Conservation (phyloP, 1,140 invertebrate species). For the Conus ventricosus region DNA sequence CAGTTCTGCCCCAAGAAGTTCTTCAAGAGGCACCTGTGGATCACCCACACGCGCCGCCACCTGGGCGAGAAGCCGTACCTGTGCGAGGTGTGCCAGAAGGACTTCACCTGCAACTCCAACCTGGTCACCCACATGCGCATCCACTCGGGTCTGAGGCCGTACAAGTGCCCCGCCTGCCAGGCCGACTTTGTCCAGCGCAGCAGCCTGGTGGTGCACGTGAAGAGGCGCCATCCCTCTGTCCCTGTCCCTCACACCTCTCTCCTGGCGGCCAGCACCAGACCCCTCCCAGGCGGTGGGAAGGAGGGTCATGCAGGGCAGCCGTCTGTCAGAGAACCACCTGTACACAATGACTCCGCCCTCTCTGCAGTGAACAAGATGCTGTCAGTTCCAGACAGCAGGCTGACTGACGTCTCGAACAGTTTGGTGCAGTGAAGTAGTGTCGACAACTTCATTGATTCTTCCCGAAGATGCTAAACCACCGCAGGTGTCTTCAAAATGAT, state of each 20-base stretch:
- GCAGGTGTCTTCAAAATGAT: too few species aligned
- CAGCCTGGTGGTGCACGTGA: conserved; percentile 18
- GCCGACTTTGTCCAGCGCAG: not conserved
- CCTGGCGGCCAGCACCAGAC: not conserved
- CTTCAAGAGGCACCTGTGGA: conserved; percentile 10
- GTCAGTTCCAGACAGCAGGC: too few species aligned
- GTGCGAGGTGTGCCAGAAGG: conserved; percentile 9
- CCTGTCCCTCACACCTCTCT: not conserved
- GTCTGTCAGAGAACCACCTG: too few species aligned
- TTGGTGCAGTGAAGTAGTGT: too few species aligned
- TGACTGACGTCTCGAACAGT: too few species aligned
- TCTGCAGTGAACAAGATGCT: too few species aligned
- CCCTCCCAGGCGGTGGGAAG: not conserved
- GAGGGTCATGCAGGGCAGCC: not conserved
- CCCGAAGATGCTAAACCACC: too few species aligned
- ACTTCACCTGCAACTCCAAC: conserved; percentile 8
- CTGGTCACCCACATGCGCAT: conserved; percentile 2
- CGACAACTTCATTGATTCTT: too few species aligned
- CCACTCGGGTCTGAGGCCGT: not conserved
- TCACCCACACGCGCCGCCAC: not conserved
- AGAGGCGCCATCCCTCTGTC: not conserved
- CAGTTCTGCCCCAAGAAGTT: not conserved
- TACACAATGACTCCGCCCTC: too few species aligned
- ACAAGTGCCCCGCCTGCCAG: not conserved
- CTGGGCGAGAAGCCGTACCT: conserved; percentile 11